Conservation (phyloP, 2,888 invertebrate genomes). For the Phaedon cochleariae region DNA sequence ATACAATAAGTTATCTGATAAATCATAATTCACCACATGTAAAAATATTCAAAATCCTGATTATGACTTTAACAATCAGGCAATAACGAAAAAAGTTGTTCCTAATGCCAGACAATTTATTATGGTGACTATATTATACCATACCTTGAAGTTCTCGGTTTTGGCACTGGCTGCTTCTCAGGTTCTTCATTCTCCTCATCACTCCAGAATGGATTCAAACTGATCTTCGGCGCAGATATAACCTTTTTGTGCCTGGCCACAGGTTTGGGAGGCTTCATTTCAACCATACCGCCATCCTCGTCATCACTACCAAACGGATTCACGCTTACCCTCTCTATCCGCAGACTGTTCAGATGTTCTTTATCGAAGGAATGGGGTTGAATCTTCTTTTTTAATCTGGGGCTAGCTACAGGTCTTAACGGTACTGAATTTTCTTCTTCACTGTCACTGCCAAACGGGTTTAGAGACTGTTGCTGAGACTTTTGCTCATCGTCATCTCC, state of each 20-base stretch:
- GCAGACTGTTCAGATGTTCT: conserved; percentile 13
- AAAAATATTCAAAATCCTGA: too few species aligned
- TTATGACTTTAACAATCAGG: too few species aligned
- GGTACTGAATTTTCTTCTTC: conserved; percentile 49
- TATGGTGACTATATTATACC: conserved; percentile 1
- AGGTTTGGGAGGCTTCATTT: conserved; percentile 20
- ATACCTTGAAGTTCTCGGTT: conserved; percentile 63
- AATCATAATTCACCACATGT: too few species aligned
- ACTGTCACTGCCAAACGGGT: conserved; percentile 53
- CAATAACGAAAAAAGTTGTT: too few species aligned
- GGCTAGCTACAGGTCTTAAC: conserved; percentile 23
- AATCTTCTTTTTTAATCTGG: conserved; percentile 24
- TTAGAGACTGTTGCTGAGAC: conserved; percentile 14
- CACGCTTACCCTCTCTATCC: conserved; percentile 62
- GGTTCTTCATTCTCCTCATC: conserved; percentile 72
- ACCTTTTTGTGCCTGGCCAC: conserved; percentile 30
- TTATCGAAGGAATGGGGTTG: conserved; percentile 26
- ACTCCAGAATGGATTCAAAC: conserved; percentile 71
- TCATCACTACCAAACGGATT: conserved; percentile 71
- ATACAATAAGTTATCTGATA: too few species aligned
- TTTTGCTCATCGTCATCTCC: conserved; percentile 71
- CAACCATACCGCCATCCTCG: conserved; percentile 41
- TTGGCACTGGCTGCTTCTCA: conserved; percentile 62
- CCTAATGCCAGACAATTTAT: too few species aligned
- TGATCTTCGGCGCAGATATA: conserved; percentile 53